A percentile compares a stretch with the other conserved stretches of the same genome.
phyloP scores from a whole-genome alignment of 2,888 invertebrate species.

The Drosophila phalerata region DNA sequence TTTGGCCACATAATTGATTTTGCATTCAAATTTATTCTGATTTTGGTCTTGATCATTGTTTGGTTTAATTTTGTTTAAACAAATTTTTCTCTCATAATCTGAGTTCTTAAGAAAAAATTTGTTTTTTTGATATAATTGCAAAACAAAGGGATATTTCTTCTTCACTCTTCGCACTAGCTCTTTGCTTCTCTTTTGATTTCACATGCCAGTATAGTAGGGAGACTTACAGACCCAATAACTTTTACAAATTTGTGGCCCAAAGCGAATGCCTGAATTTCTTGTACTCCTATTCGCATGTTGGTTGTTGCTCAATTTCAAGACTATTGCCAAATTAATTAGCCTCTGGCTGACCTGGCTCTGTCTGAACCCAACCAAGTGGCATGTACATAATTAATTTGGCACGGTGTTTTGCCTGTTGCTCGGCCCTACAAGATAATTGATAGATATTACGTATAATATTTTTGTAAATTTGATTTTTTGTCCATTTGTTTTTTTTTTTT shows the following conservation, averaged over 20 bases:
- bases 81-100: too few relatives aligned
- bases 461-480: constrained; percentile 5
- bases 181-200: too few relatives aligned
- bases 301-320: constrained; percentile 2
- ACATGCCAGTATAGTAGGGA: too few relatives aligned
- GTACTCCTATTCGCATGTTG: not conserved
- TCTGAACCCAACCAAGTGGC: constrained; percentile 20
- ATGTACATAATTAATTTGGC: constrained; percentile 36
- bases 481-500: not conserved
- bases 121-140: too few relatives aligned
- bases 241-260: constrained; percentile 1
- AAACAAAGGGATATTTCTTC: too few relatives aligned
- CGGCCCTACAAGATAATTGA: constrained; percentile 33
- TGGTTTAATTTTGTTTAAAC: too few relatives aligned
- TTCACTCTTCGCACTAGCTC: too few relatives aligned
- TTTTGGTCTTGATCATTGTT: too few relatives aligned
- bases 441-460: constrained; percentile 31
- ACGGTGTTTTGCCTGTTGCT: constrained; percentile 22
- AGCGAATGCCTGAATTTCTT: constrained; percentile 4
- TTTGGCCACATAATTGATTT: too few relatives aligned
- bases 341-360: not conserved
- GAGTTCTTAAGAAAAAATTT: too few relatives aligned
- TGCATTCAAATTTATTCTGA: too few relatives aligned
- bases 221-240: too few relatives aligned
- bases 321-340: constrained; percentile 15